These are phyloP conservation scores for Chrosomus eos DNA, from an alignment of 2,797 vertebrate genomes.

Conservation along the genomic window DNA sequence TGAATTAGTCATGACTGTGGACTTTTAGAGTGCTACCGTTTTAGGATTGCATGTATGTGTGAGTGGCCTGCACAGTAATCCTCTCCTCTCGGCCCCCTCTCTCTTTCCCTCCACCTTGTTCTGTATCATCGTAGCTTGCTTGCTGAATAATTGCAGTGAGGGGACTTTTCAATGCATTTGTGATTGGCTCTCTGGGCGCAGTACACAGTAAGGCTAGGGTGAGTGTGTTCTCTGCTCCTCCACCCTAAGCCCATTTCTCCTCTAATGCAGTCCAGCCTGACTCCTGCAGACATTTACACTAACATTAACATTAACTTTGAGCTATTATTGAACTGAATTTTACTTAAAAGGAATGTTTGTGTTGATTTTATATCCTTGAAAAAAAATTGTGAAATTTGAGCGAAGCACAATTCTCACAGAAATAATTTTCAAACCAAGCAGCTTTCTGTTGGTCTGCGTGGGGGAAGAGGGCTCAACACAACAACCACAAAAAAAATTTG, in stretches of 20 bases:
- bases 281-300: conserved; percentile 17
- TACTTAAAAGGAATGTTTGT: background rate
- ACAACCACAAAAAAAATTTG: no score
- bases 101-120: conserved; percentile 47
- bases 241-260: background rate
- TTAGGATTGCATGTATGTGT: conserved; percentile 42
- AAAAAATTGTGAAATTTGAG: background rate
- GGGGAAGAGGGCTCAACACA: no score
- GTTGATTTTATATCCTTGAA: background rate
- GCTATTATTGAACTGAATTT: background rate
- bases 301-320: background rate
- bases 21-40: conserved; percentile 61
- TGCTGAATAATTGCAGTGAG: conserved; percentile 83
- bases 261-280: background rate
- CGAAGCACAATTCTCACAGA: background rate
- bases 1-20: conserved; percentile 67
- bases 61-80: conserved; percentile 51
- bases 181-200: conserved; percentile 74
- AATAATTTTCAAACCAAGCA: background rate
- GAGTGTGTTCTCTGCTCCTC: conserved; percentile 10
- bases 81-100: conserved; percentile 45
- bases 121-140: conserved; percentile 54
- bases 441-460: background rate
- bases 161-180: conserved; percentile 83
- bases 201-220: conserved; percentile 52